These are phyloP conservation scores for Ichneumoninae sp. DNA, from an alignment of 2,888 invertebrate genomes.

Conservation along the genomic window DNA sequence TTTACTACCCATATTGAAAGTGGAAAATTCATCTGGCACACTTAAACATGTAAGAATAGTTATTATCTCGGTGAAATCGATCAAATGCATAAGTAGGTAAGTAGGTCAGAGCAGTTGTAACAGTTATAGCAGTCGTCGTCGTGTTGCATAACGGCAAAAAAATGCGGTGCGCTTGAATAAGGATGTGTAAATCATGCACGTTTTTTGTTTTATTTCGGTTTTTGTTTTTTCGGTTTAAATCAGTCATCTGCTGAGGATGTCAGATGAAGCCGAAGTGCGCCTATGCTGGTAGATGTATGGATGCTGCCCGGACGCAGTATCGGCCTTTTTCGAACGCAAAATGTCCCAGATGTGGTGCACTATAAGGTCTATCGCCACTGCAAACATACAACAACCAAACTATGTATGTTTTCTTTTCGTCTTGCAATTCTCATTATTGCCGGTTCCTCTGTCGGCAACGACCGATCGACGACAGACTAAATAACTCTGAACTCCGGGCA, in stretches of 20 bases:
- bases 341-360: conserved; percentile 99
- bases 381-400: conserved; percentile 87
- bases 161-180: conserved; percentile 67
- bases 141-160: conserved; percentile 54
- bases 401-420: conserved; percentile 74
- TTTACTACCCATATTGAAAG: conserved; percentile 32
- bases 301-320: conserved; percentile 85
- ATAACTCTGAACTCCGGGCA: conserved; percentile 77
- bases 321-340: conserved; percentile 88
- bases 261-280: conserved; percentile 82
- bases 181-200: conserved; percentile 67
- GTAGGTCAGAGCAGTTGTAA: conserved; percentile 7
- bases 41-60: conserved; percentile 15
- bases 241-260: conserved; percentile 83
- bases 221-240: conserved; percentile 71
- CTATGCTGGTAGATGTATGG: conserved; percentile 83
- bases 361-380: conserved; percentile 99
- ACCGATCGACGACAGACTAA: conserved; percentile 15
- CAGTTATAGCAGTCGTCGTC: conserved; percentile 7
- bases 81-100: conserved; percentile 45
- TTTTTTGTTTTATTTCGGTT: conserved; percentile 36
- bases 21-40: conserved; percentile 14
- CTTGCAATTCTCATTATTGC: conserved; percentile 57
- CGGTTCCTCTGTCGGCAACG: conserved; percentile 34
- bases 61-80: conserved; percentile 14